Evolutionary conservation across 1,140 invertebrate genomes (phyloP).

Genomic region (Cyclargus thomasi): DNA sequence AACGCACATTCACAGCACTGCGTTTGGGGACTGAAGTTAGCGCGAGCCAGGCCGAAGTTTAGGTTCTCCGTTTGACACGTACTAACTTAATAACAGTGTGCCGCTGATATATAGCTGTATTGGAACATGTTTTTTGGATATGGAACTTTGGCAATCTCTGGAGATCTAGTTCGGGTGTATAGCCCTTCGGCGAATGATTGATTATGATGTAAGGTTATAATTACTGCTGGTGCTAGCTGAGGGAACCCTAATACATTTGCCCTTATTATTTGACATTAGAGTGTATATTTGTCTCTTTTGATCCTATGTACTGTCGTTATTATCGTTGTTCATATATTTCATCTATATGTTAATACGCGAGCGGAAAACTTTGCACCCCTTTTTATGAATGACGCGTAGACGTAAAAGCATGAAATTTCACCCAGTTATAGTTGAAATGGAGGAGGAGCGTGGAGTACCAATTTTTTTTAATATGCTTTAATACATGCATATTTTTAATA

Average conservation of each 20-base stretch:
- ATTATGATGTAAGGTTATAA: background rate
- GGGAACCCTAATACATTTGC: background rate
- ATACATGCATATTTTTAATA: too few relatives aligned
- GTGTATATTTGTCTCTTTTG: background rate
- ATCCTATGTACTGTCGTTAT: too few relatives aligned
- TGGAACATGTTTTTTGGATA: constrained; percentile 21
- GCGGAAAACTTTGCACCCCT: too few relatives aligned
- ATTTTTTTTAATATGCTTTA: too few relatives aligned
- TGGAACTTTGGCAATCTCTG: background rate
- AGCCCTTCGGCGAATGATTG: background rate
- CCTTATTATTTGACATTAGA: background rate
- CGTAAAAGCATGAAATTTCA: too few relatives aligned
- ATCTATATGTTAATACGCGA: too few relatives aligned
- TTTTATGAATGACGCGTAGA: too few relatives aligned
- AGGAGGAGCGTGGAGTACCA: too few relatives aligned
- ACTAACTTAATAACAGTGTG: constrained; percentile 36
- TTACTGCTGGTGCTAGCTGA: background rate
- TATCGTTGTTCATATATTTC: too few relatives aligned
- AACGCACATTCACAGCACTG: constrained; percentile 42
- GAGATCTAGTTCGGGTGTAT: background rate
- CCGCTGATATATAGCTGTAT: constrained; percentile 24
- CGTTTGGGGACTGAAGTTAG: constrained; percentile 39
- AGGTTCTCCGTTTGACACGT: constrained; percentile 40
- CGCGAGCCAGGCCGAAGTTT: constrained; percentile 26
- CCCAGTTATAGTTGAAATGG: too few relatives aligned